phyloP scores from a whole-genome alignment of 2,888 invertebrate genomes.

The Euclidia mi region DNA sequence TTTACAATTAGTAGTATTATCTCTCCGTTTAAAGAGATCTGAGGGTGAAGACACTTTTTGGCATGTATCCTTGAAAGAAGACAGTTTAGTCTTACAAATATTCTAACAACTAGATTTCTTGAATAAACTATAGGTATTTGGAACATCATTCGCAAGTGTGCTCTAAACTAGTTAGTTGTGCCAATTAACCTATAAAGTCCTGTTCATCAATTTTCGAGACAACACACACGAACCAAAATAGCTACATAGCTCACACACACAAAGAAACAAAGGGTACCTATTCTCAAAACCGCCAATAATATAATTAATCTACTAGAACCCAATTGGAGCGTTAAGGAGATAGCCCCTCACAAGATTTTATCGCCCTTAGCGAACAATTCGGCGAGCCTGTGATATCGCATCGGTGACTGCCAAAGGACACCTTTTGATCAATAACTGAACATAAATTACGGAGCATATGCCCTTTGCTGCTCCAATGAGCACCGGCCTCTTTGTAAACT shows the following conservation, averaged over 20 bases:
- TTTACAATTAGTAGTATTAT: too few species aligned
- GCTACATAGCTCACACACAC: not conserved
- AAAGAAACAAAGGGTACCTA: slow-evolving; percentile 26
- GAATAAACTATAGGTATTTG: too few species aligned
- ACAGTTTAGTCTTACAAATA: too few species aligned
- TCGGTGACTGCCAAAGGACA: slow-evolving; percentile 86
- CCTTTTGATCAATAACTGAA: slow-evolving; percentile 90
- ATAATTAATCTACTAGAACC: slow-evolving; percentile 70
- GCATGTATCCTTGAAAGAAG: too few species aligned
- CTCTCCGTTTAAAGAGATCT: too few species aligned
- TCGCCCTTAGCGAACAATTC: slow-evolving; percentile 85
- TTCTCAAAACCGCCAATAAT: slow-evolving; percentile 61
- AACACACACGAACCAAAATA: not conserved
- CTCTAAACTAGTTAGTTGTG: too few species aligned
- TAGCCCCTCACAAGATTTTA: slow-evolving; percentile 82
- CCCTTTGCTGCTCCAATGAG: slow-evolving; percentile 84
- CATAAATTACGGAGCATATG: slow-evolving; percentile 89
- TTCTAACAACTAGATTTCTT: too few species aligned
- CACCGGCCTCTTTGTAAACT: slow-evolving; percentile 78
- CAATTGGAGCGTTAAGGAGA: slow-evolving; percentile 71
- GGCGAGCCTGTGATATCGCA: slow-evolving; percentile 78
- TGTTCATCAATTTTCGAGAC: too few species aligned
- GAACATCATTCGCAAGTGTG: too few species aligned
- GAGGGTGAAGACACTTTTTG: too few species aligned
- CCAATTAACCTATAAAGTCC: too few species aligned